phyloP scores from a whole-genome alignment of 2,888 invertebrate species.

The Melieria picta region DNA sequence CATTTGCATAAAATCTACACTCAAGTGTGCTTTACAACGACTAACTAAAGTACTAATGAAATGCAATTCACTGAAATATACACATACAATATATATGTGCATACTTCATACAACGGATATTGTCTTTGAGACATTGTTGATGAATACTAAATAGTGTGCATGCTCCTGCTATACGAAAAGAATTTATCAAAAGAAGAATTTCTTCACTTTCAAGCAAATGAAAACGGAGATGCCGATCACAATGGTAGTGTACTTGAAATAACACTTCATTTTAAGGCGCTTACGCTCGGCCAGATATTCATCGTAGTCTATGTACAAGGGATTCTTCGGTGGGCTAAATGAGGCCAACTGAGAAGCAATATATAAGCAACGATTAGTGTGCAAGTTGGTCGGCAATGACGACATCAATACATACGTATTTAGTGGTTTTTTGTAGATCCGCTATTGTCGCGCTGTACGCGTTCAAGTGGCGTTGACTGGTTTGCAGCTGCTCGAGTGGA shows the following conservation, averaged over 20 bases:
- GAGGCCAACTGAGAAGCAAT: conserved; percentile 53
- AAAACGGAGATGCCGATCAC: conserved; percentile 59
- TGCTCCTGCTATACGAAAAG: too few species aligned
- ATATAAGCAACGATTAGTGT: neutral
- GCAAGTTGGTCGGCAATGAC: neutral
- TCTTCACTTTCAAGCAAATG: conserved; percentile 58
- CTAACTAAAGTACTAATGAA: too few species aligned
- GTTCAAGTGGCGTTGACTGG: conserved; percentile 48
- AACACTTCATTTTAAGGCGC: conserved; percentile 52
- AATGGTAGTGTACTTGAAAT: conserved; percentile 60
- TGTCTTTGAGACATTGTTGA: too few species aligned
- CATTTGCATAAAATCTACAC: too few species aligned
- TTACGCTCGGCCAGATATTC: conserved; percentile 56
- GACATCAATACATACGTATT: conserved; percentile 55
- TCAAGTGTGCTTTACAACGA: too few species aligned
- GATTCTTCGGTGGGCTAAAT: conserved; percentile 59
- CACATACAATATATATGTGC: too few species aligned
- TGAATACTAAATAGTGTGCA: too few species aligned
- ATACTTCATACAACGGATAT: too few species aligned
- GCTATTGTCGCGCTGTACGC: conserved; percentile 53
- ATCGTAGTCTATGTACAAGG: conserved; percentile 60
- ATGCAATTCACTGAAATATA: too few species aligned
- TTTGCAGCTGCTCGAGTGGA: conserved; percentile 42
- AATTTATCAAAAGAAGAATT: conserved; percentile 44
- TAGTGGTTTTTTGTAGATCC: conserved; percentile 55